phyloP scores from a whole-genome alignment of 2,888 invertebrate genomes.

The Cyrtodaria siliqua region DNA sequence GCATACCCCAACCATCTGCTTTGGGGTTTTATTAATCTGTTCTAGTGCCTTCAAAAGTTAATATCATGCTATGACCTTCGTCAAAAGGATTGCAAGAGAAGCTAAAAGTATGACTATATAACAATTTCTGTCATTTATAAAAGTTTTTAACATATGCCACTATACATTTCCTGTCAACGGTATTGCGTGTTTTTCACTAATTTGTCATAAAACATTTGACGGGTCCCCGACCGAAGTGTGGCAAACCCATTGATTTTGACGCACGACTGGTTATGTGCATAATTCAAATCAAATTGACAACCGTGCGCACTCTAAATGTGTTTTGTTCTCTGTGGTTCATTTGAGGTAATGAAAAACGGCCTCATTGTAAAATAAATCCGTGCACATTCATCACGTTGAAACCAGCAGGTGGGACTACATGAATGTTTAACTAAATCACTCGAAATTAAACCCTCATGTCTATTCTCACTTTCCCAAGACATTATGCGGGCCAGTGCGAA shows the following conservation, averaged over 20 bases:
- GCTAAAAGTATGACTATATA: too few relatives aligned
- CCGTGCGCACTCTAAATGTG: conserved; percentile 23
- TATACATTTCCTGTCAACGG: conserved; percentile 22
- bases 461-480: conserved; percentile 12
- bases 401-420: conserved; percentile 33
- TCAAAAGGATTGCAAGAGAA: too few relatives aligned
- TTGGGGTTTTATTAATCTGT: too few relatives aligned
- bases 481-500: conserved; percentile 7
- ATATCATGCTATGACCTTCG: too few relatives aligned
- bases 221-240: conserved; percentile 29
- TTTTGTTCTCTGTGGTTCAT: conserved; percentile 29
- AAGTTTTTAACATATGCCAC: conserved; percentile 7
- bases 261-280: conserved; percentile 31
- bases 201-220: conserved; percentile 30
- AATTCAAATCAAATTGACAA: conserved; percentile 44
- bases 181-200: conserved; percentile 15
- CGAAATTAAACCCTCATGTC: conserved; percentile 16
- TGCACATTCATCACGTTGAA: conserved; percentile 32
- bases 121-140: neutral
- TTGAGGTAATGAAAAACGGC: conserved; percentile 26
- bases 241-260: conserved; percentile 37
- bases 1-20: too few relatives aligned
- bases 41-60: too few relatives aligned
- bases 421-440: conserved; percentile 12
- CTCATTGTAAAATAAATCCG: conserved; percentile 32